Percentiles rank a stretch among this genome's conserved stretches.
Conservation (phyloP, 2,888 invertebrate species). For the Helicoverpa assulta region DNA sequence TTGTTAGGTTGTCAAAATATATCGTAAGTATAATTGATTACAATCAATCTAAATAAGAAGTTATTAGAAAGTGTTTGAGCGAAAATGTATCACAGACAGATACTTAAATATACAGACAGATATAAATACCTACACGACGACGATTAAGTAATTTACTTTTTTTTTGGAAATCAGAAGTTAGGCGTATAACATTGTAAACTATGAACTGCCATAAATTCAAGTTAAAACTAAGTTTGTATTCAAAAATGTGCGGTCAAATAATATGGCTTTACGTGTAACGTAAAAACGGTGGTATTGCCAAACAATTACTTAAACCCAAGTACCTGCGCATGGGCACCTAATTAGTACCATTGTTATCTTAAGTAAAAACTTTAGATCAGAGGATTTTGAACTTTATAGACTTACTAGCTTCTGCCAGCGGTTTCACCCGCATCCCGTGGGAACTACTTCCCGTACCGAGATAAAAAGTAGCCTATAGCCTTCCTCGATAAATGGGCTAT, state of each 20-base stretch:
- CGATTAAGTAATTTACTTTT: no score
- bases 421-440: no score
- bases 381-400: constrained; percentile 15
- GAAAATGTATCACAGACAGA: not conserved
- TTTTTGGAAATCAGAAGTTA: no score
- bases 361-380: not conserved
- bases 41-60: not conserved
- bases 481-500: no score
- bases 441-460: no score
- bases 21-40: not conserved
- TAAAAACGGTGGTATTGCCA: constrained; percentile 34
- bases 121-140: not conserved
- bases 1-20: constrained; percentile 15
- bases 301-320: constrained; percentile 55
- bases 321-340: constrained; percentile 64
- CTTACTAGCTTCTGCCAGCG: not conserved
- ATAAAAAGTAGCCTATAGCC: no score
- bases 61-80: constrained; percentile 1
- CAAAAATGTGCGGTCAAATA: constrained; percentile 31
- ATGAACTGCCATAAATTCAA: no score
- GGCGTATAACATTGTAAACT: no score
- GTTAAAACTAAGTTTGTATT: constrained; percentile 3
- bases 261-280: constrained; percentile 24
- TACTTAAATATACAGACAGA: not conserved
- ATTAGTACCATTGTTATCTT: constrained; percentile 56